Evolutionary conservation across 2,888 invertebrate species (phyloP).

Genomic region (Napeogenes sylphis): DNA sequence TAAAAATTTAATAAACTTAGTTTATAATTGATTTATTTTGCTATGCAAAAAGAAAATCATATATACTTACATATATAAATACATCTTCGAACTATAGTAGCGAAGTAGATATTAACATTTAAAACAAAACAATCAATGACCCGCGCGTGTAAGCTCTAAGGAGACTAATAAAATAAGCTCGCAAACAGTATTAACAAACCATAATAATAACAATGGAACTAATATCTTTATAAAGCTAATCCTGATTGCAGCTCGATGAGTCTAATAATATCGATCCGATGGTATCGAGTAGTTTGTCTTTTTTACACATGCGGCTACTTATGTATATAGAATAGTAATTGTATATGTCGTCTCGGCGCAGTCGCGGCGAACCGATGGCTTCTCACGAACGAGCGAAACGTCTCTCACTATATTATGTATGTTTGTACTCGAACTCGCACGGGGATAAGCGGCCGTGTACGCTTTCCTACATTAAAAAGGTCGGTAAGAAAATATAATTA

Average conservation of each 20-base stretch:
- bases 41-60: slow-evolving; percentile 19
- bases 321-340: slow-evolving; percentile 72
- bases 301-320: slow-evolving; percentile 75
- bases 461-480: slow-evolving; percentile 73
- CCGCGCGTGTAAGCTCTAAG: slow-evolving; percentile 53
- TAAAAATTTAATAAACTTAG: slow-evolving; percentile 19
- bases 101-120: slow-evolving; percentile 21
- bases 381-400: slow-evolving; percentile 73
- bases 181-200: slow-evolving; percentile 60
- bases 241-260: slow-evolving; percentile 70
- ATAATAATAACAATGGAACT: slow-evolving; percentile 72
- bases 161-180: slow-evolving; percentile 63
- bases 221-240: slow-evolving; percentile 65
- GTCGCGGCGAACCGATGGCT: slow-evolving; percentile 76
- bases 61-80: slow-evolving; percentile 9
- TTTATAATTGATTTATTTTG: slow-evolving; percentile 22
- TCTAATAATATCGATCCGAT: slow-evolving; percentile 76
- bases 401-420: slow-evolving; percentile 68
- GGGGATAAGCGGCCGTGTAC: slow-evolving; percentile 74
- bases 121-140: slow-evolving; percentile 38
- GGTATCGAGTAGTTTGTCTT: slow-evolving; percentile 62
- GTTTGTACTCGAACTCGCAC: slow-evolving; percentile 71
- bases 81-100: slow-evolving; percentile 25
- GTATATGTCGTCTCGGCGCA: slow-evolving; percentile 66
- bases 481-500: slow-evolving; percentile 76